Percentiles rank a stretch among this genome's conserved stretches.
These are phyloP conservation scores for Orthosia incerta DNA, from an alignment of 2,888 invertebrate genomes.

Conservation along the genomic window DNA sequence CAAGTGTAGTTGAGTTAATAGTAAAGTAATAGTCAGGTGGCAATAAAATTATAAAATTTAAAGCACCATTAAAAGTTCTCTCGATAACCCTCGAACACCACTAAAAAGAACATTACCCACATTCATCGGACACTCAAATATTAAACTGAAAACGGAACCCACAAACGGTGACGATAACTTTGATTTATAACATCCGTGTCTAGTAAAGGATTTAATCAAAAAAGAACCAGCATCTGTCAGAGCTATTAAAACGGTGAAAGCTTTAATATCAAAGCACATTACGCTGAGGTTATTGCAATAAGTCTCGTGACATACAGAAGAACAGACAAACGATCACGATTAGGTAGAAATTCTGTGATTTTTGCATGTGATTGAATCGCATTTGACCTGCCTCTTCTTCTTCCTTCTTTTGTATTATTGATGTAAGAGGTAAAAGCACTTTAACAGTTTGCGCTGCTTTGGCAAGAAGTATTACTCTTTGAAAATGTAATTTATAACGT, in stretches of 20 bases:
- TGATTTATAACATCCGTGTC: slow-evolving; percentile 73
- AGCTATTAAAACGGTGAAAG: slow-evolving; percentile 79
- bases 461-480: too few relatives aligned
- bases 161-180: slow-evolving; percentile 67
- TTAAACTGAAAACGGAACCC: slow-evolving; percentile 26
- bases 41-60: too few relatives aligned
- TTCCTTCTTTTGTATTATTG: too few relatives aligned
- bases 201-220: slow-evolving; percentile 81
- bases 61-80: background rate
- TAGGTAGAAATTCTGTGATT: background rate
- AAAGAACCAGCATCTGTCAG: slow-evolving; percentile 79
- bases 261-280: slow-evolving; percentile 84
- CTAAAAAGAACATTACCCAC: slow-evolving; percentile 1
- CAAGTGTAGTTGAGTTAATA: too few relatives aligned
- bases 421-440: too few relatives aligned
- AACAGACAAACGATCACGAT: slow-evolving; percentile 14
- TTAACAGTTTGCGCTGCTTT: too few relatives aligned
- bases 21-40: too few relatives aligned
- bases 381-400: background rate
- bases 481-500: too few relatives aligned
- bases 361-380: background rate
- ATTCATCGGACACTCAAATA: slow-evolving; percentile 28
- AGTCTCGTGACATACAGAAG: slow-evolving; percentile 70
- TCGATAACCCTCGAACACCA: background rate
- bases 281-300: slow-evolving; percentile 79